A percentile compares a stretch with the other conserved stretches of the same genome.
These are phyloP conservation scores for Drosophila trapezifrons DNA, from an alignment of 1,140 invertebrate species.

Conservation along the genomic window DNA sequence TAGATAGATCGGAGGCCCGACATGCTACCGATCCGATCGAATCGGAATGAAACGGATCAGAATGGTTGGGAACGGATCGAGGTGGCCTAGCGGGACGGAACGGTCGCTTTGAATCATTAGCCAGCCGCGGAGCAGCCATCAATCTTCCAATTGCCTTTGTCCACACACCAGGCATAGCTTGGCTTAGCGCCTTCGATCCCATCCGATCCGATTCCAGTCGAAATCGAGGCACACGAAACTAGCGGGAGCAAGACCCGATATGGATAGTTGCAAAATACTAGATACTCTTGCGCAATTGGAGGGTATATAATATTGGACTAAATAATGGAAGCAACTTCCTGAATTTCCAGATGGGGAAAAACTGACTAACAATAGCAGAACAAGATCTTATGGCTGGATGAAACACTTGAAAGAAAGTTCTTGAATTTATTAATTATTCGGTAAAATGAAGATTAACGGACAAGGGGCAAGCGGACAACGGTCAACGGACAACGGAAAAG, in stretches of 20 bases:
- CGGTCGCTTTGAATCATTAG: constrained; percentile 67
- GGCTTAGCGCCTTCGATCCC: constrained; percentile 29
- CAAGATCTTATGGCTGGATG: too few species aligned
- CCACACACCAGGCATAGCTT: constrained; percentile 5
- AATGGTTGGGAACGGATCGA: constrained; percentile 5
- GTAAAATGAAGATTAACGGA: too few species aligned
- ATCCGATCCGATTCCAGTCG: constrained; percentile 17
- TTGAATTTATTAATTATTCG: too few species aligned
- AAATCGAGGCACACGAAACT: constrained; percentile 21
- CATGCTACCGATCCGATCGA: not conserved
- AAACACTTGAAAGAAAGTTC: too few species aligned
- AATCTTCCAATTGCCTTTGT: constrained; percentile 68
- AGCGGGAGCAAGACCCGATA: constrained; percentile 12
- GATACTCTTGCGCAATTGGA: constrained; percentile 19
- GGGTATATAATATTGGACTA: too few species aligned
- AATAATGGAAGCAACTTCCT: too few species aligned
- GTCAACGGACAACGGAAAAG: too few species aligned
- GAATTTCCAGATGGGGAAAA: too few species aligned
- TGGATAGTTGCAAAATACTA: constrained; percentile 8
- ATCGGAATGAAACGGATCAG: constrained; percentile 4
- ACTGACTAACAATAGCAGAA: too few species aligned
- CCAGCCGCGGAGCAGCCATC: constrained; percentile 47
- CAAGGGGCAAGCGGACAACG: too few species aligned
- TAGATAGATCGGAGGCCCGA: constrained; percentile 12
- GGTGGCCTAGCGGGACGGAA: constrained; percentile 22